Percentiles rank a stretch among this genome's conserved stretches.
These are phyloP conservation scores for Lepidurus apus DNA, from an alignment of 1,140 invertebrate genomes.

Conservation along the genomic window DNA sequence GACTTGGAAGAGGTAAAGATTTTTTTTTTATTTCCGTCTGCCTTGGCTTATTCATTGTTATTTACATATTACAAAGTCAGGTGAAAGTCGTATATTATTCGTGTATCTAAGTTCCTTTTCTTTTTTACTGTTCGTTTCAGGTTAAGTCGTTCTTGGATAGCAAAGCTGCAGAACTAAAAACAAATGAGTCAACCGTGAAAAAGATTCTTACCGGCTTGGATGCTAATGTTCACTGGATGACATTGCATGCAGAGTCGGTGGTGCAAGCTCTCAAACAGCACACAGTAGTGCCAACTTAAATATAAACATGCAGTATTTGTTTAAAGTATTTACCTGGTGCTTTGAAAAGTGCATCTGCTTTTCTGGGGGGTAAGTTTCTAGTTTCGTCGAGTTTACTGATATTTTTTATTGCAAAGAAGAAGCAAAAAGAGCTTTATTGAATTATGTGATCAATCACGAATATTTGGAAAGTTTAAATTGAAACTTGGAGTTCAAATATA, in stretches of 20 bases:
- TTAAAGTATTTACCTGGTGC: not conserved
- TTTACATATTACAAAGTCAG: no score
- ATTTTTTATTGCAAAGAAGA: no score
- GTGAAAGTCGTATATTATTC: no score
- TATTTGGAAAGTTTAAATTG: no score
- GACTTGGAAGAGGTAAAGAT: constrained; percentile 66
- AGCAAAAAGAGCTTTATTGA: no score
- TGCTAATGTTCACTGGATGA: constrained; percentile 74
- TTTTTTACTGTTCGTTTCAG: constrained; percentile 37
- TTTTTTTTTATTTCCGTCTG: not conserved
- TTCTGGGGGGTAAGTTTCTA: not conserved
- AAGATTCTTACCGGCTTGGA: constrained; percentile 71
- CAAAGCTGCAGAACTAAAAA: constrained; percentile 50
- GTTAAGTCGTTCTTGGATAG: constrained; percentile 40
- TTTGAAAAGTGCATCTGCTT: not conserved
- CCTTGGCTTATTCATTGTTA: no score
- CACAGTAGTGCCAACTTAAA: not conserved
- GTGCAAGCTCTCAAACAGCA: constrained; percentile 58
- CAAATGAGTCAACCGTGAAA: constrained; percentile 58
- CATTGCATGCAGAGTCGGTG: constrained; percentile 64
- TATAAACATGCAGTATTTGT: not conserved
- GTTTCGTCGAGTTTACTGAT: no score
- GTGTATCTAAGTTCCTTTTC: not conserved
- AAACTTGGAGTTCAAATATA: no score
- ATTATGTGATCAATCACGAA: no score